Evolutionary conservation across 1,140 invertebrate species (phyloP).

Genomic region (Gryon sp.): DNA sequence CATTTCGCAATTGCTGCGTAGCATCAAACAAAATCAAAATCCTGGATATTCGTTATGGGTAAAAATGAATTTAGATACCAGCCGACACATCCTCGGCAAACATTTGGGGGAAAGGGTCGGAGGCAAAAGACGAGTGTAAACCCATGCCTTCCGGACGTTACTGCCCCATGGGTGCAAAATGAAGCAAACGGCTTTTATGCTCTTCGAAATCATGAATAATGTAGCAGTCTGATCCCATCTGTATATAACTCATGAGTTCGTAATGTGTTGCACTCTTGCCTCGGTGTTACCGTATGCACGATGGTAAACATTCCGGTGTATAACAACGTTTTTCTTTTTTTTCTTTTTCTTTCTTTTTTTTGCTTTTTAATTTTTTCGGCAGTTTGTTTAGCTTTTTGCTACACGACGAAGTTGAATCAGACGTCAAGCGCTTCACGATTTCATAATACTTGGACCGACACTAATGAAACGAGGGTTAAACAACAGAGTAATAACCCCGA

Average conservation of each 20-base stretch:
- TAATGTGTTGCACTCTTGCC: conserved; percentile 69
- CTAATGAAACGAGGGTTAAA: conserved; percentile 1
- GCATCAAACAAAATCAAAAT: no score
- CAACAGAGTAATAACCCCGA: not conserved
- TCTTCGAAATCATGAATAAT: conserved; percentile 75
- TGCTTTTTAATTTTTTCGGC: no score
- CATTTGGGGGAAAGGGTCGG: no score
- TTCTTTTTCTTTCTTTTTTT: no score
- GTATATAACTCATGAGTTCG: conserved; percentile 71
- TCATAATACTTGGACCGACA: not conserved
- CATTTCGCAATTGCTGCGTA: no score
- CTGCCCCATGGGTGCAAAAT: conserved; percentile 69
- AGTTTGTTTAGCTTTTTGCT: conserved; percentile 7
- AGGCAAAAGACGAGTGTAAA: no score
- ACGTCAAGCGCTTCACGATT: conserved; percentile 8
- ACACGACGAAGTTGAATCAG: conserved; percentile 22
- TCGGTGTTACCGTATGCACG: conserved; percentile 9
- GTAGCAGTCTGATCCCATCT: conserved; percentile 72
- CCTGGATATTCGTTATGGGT: no score
- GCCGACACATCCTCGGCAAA: no score
- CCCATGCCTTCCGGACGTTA: conserved; percentile 57
- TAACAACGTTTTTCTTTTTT: no score
- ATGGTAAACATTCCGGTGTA: conserved; percentile 18
- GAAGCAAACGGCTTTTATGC: conserved; percentile 74
- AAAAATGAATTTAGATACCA: no score